phyloP scores from a whole-genome alignment of 2,888 invertebrate species.

The Ptilodon capucinus region DNA sequence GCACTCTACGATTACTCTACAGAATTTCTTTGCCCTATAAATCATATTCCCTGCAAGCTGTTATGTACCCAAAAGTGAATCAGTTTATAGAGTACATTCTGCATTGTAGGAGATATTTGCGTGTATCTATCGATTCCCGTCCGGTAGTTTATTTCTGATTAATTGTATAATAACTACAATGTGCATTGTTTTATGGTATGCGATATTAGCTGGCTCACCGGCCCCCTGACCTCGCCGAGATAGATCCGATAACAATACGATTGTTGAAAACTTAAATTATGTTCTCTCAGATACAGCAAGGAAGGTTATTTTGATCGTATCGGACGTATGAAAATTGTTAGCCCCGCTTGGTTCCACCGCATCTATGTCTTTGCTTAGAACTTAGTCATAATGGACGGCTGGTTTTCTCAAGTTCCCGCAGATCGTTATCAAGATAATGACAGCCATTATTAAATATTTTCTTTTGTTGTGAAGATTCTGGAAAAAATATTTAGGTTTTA shows the following conservation, averaged over 20 bases:
- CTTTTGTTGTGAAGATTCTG: conserved; percentile 19
- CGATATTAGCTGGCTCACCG: conserved; percentile 20
- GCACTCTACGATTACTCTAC: too few species aligned
- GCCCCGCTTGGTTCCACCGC: conserved; percentile 42
- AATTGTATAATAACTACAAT: conserved; percentile 35
- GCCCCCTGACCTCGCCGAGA: conserved; percentile 32
- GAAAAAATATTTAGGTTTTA: conserved; percentile 12
- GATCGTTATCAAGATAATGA: conserved; percentile 34
- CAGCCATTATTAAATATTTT: conserved; percentile 30
- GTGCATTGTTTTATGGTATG: conserved; percentile 42
- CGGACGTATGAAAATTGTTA: conserved; percentile 48
- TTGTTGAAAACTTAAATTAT: conserved; percentile 66
- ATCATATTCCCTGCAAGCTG: too few species aligned
- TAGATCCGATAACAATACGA: conserved; percentile 59
- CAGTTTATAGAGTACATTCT: too few species aligned
- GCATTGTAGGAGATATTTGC: too few species aligned
- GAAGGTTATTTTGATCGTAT: conserved; percentile 58
- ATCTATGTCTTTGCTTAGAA: conserved; percentile 38
- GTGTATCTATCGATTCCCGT: conserved; percentile 10
- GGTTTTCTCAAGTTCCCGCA: conserved; percentile 39
- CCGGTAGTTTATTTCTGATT: conserved; percentile 38
- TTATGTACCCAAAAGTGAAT: too few species aligned
- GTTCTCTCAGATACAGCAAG: conserved; percentile 47
- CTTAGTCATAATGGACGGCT: conserved; percentile 37
- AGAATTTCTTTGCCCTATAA: too few species aligned